These are phyloP conservation scores for Labrus mixtus DNA, from an alignment of 2,113 vertebrate genomes.

Conservation along the genomic window DNA sequence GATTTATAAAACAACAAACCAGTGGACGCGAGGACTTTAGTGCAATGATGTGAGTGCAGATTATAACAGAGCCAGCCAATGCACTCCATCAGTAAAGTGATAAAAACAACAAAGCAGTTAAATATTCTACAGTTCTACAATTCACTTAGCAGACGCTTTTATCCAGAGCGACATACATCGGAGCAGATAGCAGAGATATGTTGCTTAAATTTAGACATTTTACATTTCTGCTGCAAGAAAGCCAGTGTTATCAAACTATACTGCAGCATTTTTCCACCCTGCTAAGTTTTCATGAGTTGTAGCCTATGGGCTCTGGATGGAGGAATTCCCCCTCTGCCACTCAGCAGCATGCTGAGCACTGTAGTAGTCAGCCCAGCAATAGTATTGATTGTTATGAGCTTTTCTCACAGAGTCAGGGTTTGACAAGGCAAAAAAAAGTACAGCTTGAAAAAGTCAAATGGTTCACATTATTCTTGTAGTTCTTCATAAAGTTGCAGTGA, in stretches of 20 bases:
- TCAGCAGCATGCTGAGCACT: constrained; percentile 36
- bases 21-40: background rate
- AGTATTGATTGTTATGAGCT: constrained; percentile 66
- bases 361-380: constrained; percentile 22
- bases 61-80: background rate
- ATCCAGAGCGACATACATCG: too few relatives aligned
- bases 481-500: background rate
- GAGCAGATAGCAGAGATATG: background rate
- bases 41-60: too few relatives aligned
- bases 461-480: background rate
- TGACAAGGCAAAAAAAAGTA: constrained; percentile 17
- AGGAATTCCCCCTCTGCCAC: constrained; percentile 23
- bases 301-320: constrained; percentile 20
- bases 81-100: too few relatives aligned
- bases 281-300: constrained; percentile 38
- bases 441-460: background rate
- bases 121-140: too few relatives aligned
- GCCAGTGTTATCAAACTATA: background rate
- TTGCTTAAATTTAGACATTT: background rate
- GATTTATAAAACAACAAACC: background rate
- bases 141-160: too few relatives aligned
- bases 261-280: constrained; percentile 3
- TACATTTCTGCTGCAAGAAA: background rate
- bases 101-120: background rate
- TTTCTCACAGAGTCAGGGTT: constrained; percentile 27